Conservation (phyloP, 2,797 vertebrate genomes). For the Sebastes umbrosus region DNA sequence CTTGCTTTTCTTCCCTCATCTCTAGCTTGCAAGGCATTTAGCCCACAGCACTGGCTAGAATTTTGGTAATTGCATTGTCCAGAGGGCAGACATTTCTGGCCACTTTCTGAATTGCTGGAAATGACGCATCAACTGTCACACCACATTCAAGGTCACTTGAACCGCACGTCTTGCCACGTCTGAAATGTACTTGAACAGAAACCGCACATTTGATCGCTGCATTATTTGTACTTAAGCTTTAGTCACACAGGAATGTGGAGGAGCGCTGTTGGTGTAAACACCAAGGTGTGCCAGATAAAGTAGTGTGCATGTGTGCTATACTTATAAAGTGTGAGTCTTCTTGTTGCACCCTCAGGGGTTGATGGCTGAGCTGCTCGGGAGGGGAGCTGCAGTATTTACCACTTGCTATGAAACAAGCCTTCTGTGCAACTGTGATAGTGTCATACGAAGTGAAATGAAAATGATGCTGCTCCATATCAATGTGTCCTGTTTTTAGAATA, state of each 20-base stretch:
- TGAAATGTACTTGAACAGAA: slow-evolving; percentile 39
- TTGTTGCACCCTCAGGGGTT: slow-evolving; percentile 62
- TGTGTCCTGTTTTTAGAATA: slow-evolving; percentile 51
- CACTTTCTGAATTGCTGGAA: not conserved
- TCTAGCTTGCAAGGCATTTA: slow-evolving; percentile 30
- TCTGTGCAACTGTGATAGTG: slow-evolving; percentile 72
- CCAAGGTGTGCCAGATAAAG: slow-evolving; percentile 48
- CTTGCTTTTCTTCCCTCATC: not conserved
- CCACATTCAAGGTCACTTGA: slow-evolving; percentile 40
- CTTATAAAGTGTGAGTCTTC: slow-evolving; percentile 47
- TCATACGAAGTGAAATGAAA: slow-evolving; percentile 64
- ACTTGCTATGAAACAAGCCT: slow-evolving; percentile 76
- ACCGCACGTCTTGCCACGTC: not conserved
- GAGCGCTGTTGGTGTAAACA: slow-evolving; percentile 46
- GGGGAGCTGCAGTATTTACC: slow-evolving; percentile 72
- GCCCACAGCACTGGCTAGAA: not conserved
- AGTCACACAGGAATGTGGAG: slow-evolving; percentile 38
- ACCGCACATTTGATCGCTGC: slow-evolving; percentile 30
- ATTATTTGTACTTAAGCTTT: slow-evolving; percentile 45
- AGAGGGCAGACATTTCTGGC: slow-evolving; percentile 5
- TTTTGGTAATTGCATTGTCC: slow-evolving; percentile 6
- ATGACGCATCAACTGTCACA: not conserved
- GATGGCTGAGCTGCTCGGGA: slow-evolving; percentile 67
- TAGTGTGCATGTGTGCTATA: slow-evolving; percentile 12
- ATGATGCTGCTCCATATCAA: slow-evolving; percentile 56